A percentile compares a stretch with the other conserved stretches of the same genome.
Evolutionary conservation across 2,888 invertebrate genomes (phyloP).

Genomic region (Microdon myrmicae): DNA sequence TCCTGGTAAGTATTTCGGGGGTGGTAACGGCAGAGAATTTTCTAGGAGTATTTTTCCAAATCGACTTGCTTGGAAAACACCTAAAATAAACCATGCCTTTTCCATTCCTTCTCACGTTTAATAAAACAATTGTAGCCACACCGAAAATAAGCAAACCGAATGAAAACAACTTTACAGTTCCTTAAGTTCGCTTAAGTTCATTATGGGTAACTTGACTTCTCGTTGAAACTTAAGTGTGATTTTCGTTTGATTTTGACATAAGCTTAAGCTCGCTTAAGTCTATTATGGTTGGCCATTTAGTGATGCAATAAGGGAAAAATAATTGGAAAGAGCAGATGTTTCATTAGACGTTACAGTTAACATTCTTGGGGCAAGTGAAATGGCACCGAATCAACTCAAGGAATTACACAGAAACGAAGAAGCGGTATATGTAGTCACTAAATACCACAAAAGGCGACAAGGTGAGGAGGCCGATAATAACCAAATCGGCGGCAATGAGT

Average conservation of each 20-base stretch:
- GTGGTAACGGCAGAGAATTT: constrained; percentile 3
- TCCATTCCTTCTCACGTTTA: constrained; percentile 27
- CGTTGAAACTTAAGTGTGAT: too few species aligned
- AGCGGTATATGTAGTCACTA: constrained; percentile 13
- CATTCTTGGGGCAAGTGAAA: too few species aligned
- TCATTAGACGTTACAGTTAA: too few species aligned
- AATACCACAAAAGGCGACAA: constrained; percentile 4
- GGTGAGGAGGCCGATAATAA: constrained; percentile 12
- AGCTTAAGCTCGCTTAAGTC: not conserved
- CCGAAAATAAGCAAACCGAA: constrained; percentile 3
- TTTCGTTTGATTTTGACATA: constrained; percentile 2
- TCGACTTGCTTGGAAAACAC: constrained; percentile 7
- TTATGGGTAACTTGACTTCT: too few species aligned
- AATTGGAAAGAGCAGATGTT: too few species aligned
- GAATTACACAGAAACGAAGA: too few species aligned
- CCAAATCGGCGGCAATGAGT: constrained; percentile 3
- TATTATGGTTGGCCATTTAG: constrained; percentile 2
- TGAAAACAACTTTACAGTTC: not conserved
- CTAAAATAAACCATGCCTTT: constrained; percentile 12
- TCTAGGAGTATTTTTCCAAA: constrained; percentile 13
- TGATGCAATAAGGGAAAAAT: too few species aligned
- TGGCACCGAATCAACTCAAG: too few species aligned
- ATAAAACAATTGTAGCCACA: constrained; percentile 14
- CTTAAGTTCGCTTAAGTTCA: not conserved
- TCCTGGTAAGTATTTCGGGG: constrained; percentile 5